Conservation (phyloP, 2,888 invertebrate genomes). For the Lasioglossum pauxillum region DNA sequence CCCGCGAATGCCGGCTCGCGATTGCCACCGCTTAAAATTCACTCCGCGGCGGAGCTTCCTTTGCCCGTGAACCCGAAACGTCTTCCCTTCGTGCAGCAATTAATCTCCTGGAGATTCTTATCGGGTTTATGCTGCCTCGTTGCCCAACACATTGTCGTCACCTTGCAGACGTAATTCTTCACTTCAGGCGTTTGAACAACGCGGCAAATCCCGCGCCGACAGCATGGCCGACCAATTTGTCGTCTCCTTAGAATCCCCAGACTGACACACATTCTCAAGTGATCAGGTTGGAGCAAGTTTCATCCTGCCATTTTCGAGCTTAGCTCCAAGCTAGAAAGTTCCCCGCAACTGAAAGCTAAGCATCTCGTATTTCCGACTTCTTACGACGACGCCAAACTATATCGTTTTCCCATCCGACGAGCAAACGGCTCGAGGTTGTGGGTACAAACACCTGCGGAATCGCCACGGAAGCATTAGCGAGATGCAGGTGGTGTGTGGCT, state of each 20-base stretch:
- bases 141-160: not conserved
- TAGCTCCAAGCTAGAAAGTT: not conserved
- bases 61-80: conserved; percentile 44
- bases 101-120: conserved; percentile 16
- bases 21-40: conserved; percentile 48
- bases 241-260: not conserved
- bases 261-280: not conserved
- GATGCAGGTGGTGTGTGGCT: not conserved
- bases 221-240: not conserved
- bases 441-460: not conserved
- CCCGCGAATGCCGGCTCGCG: conserved; percentile 16
- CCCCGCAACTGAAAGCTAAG: not conserved
- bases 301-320: not conserved
- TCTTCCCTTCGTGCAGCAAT: conserved; percentile 15
- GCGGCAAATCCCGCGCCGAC: not conserved
- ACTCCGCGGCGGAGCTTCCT: conserved; percentile 26
- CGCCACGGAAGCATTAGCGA: not conserved
- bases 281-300: not conserved
- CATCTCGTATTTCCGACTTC: not conserved
- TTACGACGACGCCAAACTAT: not conserved
- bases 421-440: not conserved
- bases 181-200: not conserved
- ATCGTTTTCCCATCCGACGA: not conserved
- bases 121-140: not conserved
- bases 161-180: not conserved